Percentiles rank a stretch among this genome's conserved stretches.
Evolutionary conservation across 2,797 vertebrate species (phyloP).

Genomic region (Phoebastria nigripes): DNA sequence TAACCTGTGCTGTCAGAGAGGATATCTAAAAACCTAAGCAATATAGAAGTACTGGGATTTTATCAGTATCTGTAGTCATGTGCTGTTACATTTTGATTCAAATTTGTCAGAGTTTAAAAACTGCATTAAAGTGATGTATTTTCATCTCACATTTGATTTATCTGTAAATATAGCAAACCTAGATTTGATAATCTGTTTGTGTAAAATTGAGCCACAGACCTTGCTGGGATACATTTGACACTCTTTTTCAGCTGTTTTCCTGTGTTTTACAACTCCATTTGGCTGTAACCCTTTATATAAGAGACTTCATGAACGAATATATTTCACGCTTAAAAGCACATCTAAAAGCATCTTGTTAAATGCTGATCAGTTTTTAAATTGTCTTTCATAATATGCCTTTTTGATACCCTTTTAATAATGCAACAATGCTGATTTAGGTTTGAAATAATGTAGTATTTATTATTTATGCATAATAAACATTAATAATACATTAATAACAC

Average conservation of each 20-base stretch:
- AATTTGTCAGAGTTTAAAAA: neutral
- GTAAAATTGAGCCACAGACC: neutral
- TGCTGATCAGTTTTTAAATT: neutral
- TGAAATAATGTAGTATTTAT: neutral
- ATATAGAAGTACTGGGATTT: neutral
- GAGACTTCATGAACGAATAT: neutral
- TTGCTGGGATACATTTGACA: neutral
- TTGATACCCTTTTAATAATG: neutral
- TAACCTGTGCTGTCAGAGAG: neutral
- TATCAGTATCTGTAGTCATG: neutral
- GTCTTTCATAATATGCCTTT: neutral
- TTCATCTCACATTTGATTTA: neutral
- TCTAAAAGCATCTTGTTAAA: neutral
- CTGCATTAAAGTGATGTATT: neutral
- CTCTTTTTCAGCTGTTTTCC: neutral
- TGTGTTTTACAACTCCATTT: neutral
- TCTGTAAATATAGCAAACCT: neutral
- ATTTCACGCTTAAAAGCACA: neutral
- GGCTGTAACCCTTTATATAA: neutral
- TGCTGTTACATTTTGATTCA: neutral
- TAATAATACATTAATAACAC: neutral
- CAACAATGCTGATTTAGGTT: neutral
- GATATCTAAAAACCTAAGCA: neutral
- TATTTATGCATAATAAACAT: neutral
- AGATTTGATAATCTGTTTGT: neutral